A percentile compares a stretch with the other conserved stretches of the same genome.
Evolutionary conservation across 2,797 vertebrate genomes (phyloP).

Genomic region (Brachyrhaphis roseni): DNA sequence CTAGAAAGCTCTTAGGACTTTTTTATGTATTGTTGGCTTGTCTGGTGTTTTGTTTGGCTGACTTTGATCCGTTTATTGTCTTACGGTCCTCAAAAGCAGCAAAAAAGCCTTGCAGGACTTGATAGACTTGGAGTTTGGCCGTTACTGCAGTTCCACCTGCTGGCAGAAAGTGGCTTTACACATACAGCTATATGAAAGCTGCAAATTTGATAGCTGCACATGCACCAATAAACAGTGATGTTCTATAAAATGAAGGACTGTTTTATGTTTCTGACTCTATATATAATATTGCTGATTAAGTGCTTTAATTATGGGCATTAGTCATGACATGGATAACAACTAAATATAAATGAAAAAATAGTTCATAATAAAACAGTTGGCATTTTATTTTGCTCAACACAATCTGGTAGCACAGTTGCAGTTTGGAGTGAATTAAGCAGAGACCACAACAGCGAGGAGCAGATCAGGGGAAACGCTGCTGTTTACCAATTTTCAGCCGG

Average conservation of each 20-base stretch:
- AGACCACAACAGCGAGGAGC: neutral
- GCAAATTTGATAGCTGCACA: neutral
- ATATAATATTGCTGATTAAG: neutral
- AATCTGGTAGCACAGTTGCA: neutral
- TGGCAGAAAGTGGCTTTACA: slow-evolving; percentile 50
- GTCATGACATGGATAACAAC: neutral
- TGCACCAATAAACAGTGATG: neutral
- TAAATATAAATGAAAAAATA: neutral
- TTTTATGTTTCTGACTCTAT: neutral
- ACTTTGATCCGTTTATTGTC: slow-evolving; percentile 23
- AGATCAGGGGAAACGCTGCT: slow-evolving; percentile 8
- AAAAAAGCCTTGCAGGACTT: slow-evolving; percentile 14
- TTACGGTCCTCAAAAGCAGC: slow-evolving; percentile 3
- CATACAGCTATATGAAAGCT: neutral
- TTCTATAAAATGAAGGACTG: neutral
- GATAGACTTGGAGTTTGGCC: slow-evolving; percentile 18
- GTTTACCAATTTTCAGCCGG: slow-evolving; percentile 29
- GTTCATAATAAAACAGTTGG: neutral
- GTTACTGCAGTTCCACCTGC: slow-evolving; percentile 67
- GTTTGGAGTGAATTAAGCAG: slow-evolving; percentile 7
- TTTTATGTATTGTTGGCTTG: neutral
- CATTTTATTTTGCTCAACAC: neutral
- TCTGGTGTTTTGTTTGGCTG: slow-evolving; percentile 8
- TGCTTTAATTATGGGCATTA: neutral
- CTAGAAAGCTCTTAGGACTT: slow-evolving; percentile 16